Evolutionary conservation across 37 sponge, comb jelly and placozoan species (phyloP).

Genomic region (Haliclona indistincta): DNA sequence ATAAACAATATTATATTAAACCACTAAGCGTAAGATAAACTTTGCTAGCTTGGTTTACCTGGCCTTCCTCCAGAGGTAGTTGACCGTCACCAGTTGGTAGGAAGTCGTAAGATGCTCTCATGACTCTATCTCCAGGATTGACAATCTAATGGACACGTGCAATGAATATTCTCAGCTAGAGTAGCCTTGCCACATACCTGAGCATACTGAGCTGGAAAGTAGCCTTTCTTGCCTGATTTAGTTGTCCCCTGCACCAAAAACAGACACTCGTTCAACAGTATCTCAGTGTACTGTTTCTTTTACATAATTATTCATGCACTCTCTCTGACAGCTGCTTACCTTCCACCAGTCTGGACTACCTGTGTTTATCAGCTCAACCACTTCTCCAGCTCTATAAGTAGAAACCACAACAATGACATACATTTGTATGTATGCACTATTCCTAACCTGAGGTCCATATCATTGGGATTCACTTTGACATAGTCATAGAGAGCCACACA

Average conservation of each 20-base stretch:
- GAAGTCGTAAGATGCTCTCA: conserved; percentile 58
- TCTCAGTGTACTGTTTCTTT: not conserved
- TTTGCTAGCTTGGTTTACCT: conserved; percentile 37
- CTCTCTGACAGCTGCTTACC: conserved; percentile 1
- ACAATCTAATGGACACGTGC: conserved; percentile 25
- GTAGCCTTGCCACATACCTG: conserved; percentile 45
- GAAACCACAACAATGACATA: not conserved
- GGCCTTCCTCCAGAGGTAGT: conserved; percentile 56
- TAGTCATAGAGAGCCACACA: conserved; percentile 76
- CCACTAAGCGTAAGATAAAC: too few species aligned
- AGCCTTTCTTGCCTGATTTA: conserved; percentile 36
- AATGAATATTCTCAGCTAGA: not conserved
- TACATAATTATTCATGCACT: not conserved
- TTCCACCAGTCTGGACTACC: conserved; percentile 69
- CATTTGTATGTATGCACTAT: not conserved
- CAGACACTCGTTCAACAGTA: not conserved
- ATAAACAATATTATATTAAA: too few species aligned
- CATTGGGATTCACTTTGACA: conserved; percentile 49
- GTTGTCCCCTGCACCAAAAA: conserved; percentile 28
- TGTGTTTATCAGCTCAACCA: conserved; percentile 56
- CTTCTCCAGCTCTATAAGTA: conserved; percentile 51
- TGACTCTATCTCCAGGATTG: conserved; percentile 42
- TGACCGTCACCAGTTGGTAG: conserved; percentile 28
- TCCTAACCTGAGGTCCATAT: conserved; percentile 52
- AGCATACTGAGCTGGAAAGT: conserved; percentile 69